These are phyloP conservation scores for Poecilia picta DNA, from an alignment of 2,797 vertebrate species.

Conservation along the genomic window DNA sequence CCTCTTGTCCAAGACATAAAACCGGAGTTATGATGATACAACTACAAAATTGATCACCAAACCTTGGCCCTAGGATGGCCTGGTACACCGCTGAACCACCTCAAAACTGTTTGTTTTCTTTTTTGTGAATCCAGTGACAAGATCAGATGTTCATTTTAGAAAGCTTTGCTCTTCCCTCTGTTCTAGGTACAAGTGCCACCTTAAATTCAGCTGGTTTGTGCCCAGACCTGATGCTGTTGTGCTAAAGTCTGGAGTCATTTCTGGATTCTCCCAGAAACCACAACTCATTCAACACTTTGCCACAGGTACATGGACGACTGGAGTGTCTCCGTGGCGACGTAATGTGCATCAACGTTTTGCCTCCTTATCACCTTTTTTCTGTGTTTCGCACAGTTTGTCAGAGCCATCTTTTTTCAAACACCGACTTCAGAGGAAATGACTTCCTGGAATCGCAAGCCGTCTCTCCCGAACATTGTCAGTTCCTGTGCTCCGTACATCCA, in stretches of 20 bases:
- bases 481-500: constrained; percentile 64
- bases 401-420: constrained; percentile 33
- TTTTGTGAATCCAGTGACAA: background rate
- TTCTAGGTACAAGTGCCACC: constrained; percentile 68
- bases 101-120: too few relatives aligned
- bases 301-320: constrained; percentile 25
- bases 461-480: constrained; percentile 66
- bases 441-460: constrained; percentile 11
- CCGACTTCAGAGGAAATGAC: constrained; percentile 38
- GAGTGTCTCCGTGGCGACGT: background rate
- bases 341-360: background rate
- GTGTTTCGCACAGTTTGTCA: constrained; percentile 39
- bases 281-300: background rate
- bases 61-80: too few relatives aligned
- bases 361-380: background rate
- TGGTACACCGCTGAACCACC: too few relatives aligned
- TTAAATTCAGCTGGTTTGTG: constrained; percentile 70
- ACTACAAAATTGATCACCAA: too few relatives aligned
- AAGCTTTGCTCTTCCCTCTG: background rate
- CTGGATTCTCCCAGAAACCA: constrained; percentile 64
- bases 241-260: constrained; percentile 20
- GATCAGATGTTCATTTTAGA: background rate
- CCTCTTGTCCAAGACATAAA: too few relatives aligned
- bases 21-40: too few relatives aligned
- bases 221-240: constrained; percentile 33